Base-by-base conservation (phyloP, 2,113 vertebrate genomes). In the Trogon melanurus region DNA sequence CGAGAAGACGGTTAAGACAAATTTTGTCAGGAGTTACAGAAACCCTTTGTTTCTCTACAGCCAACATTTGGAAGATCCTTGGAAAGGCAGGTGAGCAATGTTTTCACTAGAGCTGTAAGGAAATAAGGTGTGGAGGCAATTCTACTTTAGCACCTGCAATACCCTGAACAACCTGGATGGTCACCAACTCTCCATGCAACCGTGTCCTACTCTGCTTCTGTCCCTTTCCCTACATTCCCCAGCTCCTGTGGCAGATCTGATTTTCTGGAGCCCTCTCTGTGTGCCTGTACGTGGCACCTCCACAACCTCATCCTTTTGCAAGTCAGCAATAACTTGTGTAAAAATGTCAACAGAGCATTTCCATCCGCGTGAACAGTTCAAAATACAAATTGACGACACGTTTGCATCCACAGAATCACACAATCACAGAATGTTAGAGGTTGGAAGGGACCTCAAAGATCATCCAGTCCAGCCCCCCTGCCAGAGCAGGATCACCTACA, bases 331-430 rank as follows among this genome's bases (percentile, higher is more conserved):
- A 61, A 66, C 54, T 22, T 74, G 51, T 6, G 41, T 41, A 41
- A 41, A 70, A 26, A 21, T 0, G 32, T 22, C 60, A 54, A 34
- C 50, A 70, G 32, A 45, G 53, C 30, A 36, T 23, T 54, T 45
- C 53, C 45, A 81, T 6, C 29, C 61, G 22, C 2, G 0, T 5
- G 6, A 38, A 25, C 0, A 36, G 30, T 11, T 62, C n/a, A 13
- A 5, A 27, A 54, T 20, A 61, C 0, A 18, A 20, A 18, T 3
- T 3, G 60, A 66, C 22, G 23, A 30, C 3, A 2, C 5, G 44
- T 44, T 23, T 29, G 50, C 19, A 7, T 32, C 79, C 20, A n/a
- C n/a, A n/a, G n/a, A n/a, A n/a, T n/a, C n/a, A n/a, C n/a, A n/a
- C n/a, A n/a, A n/a, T n/a, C n/a, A n/a, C n/a, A n/a, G n/a, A n/a